These are phyloP conservation scores for Clepsis dumicolana DNA, from an alignment of 2,888 invertebrate genomes.

Conservation along the genomic window DNA sequence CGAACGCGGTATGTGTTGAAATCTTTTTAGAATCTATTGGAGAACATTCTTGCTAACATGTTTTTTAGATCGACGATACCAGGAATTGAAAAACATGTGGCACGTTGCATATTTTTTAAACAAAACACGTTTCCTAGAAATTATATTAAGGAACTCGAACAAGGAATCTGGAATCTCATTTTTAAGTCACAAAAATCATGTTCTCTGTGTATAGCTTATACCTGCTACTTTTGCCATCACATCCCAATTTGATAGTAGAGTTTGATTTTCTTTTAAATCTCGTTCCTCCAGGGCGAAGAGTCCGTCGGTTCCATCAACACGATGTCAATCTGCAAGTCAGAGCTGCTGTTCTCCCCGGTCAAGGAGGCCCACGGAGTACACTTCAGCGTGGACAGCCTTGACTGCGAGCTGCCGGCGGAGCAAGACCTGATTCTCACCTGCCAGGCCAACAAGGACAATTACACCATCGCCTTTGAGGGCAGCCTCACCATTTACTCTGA, in stretches of 20 bases:
- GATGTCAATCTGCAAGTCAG: conserved; percentile 97
- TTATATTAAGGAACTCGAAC: no score
- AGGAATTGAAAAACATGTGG: conserved; percentile 14
- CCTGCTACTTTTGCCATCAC: not conserved
- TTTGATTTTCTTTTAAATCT: not conserved
- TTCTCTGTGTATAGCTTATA: not conserved
- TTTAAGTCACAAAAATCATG: not conserved
- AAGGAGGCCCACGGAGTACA: conserved; percentile 92
- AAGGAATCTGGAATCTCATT: not conserved
- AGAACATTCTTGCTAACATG: conserved; percentile 46
- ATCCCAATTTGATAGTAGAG: no score
- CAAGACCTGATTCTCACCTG: conserved; percentile 96
- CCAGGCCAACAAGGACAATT: conserved; percentile 97
- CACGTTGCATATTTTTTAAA: conserved; percentile 1
- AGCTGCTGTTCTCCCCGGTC: conserved; percentile 95
- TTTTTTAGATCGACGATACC: conserved; percentile 17
- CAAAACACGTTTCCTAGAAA: conserved; percentile 10
- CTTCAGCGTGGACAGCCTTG: conserved; percentile 96
- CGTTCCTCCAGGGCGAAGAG: conserved; percentile 88
- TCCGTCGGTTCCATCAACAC: conserved; percentile 91
- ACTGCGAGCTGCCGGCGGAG: conserved; percentile 93
- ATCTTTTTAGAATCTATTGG: conserved; percentile 67
- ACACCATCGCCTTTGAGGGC: conserved; percentile 97
- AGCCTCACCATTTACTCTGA: conserved; percentile 94
- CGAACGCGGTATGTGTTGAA: conserved; percentile 63